Conservation (phyloP, 2,797 vertebrate species). For the Cirrhinus molitorella region DNA sequence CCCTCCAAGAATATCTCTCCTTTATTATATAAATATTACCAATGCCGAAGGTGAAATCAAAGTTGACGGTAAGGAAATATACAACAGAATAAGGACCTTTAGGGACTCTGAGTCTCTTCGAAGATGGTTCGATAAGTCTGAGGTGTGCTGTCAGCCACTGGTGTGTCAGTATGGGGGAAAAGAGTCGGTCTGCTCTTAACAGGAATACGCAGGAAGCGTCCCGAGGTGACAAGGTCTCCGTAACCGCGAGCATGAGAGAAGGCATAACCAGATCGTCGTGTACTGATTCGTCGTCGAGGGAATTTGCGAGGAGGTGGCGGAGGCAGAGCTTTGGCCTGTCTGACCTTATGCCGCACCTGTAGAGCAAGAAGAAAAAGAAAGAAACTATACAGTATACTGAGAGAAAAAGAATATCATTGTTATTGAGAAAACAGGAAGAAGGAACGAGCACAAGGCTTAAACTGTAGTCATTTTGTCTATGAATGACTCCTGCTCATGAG, state of each 20-base stretch:
- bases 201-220: conserved; percentile 77
- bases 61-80: not conserved
- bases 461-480: conserved; percentile 17
- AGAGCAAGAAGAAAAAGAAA: not conserved
- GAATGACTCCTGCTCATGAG: conserved; percentile 46
- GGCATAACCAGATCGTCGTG: conserved; percentile 91
- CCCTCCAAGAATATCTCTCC: not conserved
- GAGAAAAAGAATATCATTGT: not conserved
- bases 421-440: not conserved
- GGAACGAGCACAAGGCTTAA: not conserved
- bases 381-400: not conserved
- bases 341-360: conserved; percentile 85
- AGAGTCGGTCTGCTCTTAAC: conserved; percentile 61
- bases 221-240: conserved; percentile 91
- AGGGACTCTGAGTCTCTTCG: conserved; percentile 59
- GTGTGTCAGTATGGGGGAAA: conserved; percentile 65
- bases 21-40: not conserved
- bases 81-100: conserved; percentile 11
- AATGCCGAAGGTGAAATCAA: not conserved
- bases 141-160: conserved; percentile 70
- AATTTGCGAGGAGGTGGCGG: conserved; percentile 64
- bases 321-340: conserved; percentile 74
- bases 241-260: conserved; percentile 93
- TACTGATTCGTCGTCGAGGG: conserved; percentile 72
- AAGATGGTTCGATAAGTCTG: conserved; percentile 74